These are phyloP conservation scores for Drosophila rellima DNA, from an alignment of 2,888 invertebrate genomes.

Conservation along the genomic window DNA sequence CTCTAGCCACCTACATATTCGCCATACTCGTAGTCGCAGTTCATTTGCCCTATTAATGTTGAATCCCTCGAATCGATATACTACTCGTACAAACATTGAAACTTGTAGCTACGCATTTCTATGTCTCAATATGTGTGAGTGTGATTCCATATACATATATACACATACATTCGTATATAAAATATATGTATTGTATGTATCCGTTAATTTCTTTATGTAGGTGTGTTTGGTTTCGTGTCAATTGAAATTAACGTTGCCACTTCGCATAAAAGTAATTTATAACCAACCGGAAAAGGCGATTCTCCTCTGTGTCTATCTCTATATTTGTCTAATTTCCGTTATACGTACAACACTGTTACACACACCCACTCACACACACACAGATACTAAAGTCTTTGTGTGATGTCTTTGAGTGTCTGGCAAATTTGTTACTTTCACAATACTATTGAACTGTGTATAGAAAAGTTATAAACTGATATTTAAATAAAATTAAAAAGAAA, in stretches of 20 bases:
- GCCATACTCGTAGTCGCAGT: conserved; percentile 54
- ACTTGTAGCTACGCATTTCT: conserved; percentile 36
- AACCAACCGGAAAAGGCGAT: conserved; percentile 68
- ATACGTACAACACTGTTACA: conserved; percentile 24
- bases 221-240: conserved; percentile 80
- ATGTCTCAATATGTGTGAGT: conserved; percentile 9
- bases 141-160: conserved; percentile 8
- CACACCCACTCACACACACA: conserved; percentile 24
- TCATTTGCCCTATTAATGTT: conserved; percentile 75
- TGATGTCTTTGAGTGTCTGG: conserved; percentile 25
- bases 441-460: conserved; percentile 1
- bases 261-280: conserved; percentile 81
- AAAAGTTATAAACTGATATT: neutral
- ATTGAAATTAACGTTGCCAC: conserved; percentile 79
- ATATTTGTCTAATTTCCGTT: conserved; percentile 77
- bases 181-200: neutral
- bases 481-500: neutral
- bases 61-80: conserved; percentile 72
- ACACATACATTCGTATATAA: neutral
- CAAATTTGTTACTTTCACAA: conserved; percentile 48
- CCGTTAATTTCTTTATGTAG: conserved; percentile 34
- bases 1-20: conserved; percentile 26
- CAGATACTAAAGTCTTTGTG: conserved; percentile 38
- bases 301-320: conserved; percentile 55
- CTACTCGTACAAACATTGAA: conserved; percentile 27